Base-by-base conservation (phyloP, 2,888 invertebrate species). In the Ochropleura plecta region DNA sequence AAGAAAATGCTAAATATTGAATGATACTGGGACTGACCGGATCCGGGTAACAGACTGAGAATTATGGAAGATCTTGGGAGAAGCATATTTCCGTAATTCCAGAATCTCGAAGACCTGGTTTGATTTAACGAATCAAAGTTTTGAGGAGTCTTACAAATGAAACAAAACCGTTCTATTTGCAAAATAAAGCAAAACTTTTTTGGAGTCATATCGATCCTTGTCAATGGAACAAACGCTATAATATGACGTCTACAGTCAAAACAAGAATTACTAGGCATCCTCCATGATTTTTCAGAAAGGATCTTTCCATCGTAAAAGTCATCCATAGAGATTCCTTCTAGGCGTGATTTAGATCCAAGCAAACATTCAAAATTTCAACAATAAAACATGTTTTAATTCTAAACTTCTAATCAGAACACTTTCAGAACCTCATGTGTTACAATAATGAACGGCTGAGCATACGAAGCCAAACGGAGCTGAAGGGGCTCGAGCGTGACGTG, bases 401-500 rank as follows among this genome's bases (percentile, higher is more conserved):
- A 42, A 44, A 51, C 57, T 49, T 18, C 10, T 63, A 55, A 71
- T 64, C 48, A 59, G 40, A 73, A 71, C 16, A 65, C 59, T 10
- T 84, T 84, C 66, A 78, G 79, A 62, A 64, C 14, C 79, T 10
- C 59, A 30, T 30, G 64, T 64, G 66, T 51, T 64, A 72, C 55
- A 77, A 70, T 88, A 86, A 87, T 85, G 79, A 81, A 85, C 83
- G 88, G 83, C 81, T 82, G 88, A 83, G 83, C 87, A 82, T 87
- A 77, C 75, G 82, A 79, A 81, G 81, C 76, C 82, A 81, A 81
- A 75, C 75, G 78, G 57, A 75, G 73, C 72, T 79, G 75, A 81
- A 78, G 83, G 83, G 82, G 73, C 78, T 86, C 76, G 79, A 88
- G 88, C 90, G 87, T 91, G 89, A 89, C 90, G 89, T 70, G 86